phyloP scores from a whole-genome alignment of 2,888 invertebrate genomes.

The Eupithecia exiguata region DNA sequence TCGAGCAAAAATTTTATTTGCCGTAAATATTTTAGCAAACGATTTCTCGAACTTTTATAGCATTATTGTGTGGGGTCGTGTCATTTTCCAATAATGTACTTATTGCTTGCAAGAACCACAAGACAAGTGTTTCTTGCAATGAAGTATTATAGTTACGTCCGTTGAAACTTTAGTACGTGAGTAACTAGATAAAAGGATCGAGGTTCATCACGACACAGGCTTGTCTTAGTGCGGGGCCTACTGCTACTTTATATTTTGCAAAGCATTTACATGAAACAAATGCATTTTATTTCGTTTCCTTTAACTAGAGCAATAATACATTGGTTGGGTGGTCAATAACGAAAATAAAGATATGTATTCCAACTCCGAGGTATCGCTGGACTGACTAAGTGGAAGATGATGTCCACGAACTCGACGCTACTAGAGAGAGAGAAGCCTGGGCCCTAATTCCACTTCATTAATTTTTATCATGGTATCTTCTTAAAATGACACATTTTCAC shows the following conservation, averaged over 20 bases:
- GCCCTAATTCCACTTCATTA: too few relatives aligned
- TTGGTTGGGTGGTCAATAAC: background rate
- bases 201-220: background rate
- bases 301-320: too few relatives aligned
- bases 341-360: too few relatives aligned
- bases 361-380: background rate
- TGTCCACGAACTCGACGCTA: background rate
- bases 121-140: background rate
- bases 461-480: too few relatives aligned
- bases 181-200: background rate
- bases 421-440: background rate
- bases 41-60: conserved; percentile 15
- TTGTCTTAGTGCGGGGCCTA: background rate
- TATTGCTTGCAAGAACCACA: background rate
- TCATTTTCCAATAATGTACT: background rate
- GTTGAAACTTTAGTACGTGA: background rate
- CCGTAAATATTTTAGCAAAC: conserved; percentile 16
- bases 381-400: background rate
- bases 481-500: too few relatives aligned
- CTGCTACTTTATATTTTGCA: background rate
- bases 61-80: background rate
- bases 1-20: conserved; percentile 6
- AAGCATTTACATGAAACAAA: background rate
- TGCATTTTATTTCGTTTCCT: background rate
- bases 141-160: background rate